These are phyloP conservation scores for Lamproptera curius DNA, from an alignment of 2,888 invertebrate species.

Conservation along the genomic window DNA sequence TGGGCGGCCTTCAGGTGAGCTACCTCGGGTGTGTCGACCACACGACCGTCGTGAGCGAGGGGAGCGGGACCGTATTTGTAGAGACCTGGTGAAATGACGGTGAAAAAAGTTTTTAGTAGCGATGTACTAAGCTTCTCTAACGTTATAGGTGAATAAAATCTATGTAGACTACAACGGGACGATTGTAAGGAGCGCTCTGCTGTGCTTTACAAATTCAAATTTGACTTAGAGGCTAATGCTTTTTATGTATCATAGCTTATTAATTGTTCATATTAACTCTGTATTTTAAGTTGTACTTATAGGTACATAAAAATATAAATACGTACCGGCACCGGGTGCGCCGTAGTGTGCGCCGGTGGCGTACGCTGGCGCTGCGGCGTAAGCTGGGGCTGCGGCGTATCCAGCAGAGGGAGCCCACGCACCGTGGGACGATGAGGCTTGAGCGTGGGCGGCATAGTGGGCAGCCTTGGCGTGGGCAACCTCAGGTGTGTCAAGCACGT, in stretches of 20 bases:
- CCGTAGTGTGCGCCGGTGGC: too few species aligned
- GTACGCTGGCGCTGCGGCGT: conserved; percentile 42
- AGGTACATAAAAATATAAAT: not conserved
- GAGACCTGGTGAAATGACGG: too few species aligned
- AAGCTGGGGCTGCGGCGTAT: conserved; percentile 47
- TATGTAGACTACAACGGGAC: too few species aligned
- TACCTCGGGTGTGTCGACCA: conserved; percentile 74
- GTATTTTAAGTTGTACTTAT: too few species aligned
- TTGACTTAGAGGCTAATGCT: not conserved
- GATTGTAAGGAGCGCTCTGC: too few species aligned
- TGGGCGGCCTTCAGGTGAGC: conserved; percentile 78
- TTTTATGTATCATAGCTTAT: not conserved
- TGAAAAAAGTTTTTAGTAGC: too few species aligned
- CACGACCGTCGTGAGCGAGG: conserved; percentile 70
- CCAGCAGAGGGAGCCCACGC: conserved; percentile 62
- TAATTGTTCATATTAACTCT: too few species aligned
- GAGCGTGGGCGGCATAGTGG: conserved; percentile 68
- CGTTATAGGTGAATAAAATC: too few species aligned
- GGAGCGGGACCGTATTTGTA: conserved; percentile 73
- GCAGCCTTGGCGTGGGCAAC: conserved; percentile 73
- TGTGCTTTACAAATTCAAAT: too few species aligned
- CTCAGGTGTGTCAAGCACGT: conserved; percentile 74
- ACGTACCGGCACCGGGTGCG: conserved; percentile 65
- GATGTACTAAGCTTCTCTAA: too few species aligned
- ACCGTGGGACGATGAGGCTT: conserved; percentile 66